These are phyloP conservation scores for Parapristionchus giblindavisi DNA, from an alignment of 2,888 invertebrate species.

Conservation along the genomic window DNA sequence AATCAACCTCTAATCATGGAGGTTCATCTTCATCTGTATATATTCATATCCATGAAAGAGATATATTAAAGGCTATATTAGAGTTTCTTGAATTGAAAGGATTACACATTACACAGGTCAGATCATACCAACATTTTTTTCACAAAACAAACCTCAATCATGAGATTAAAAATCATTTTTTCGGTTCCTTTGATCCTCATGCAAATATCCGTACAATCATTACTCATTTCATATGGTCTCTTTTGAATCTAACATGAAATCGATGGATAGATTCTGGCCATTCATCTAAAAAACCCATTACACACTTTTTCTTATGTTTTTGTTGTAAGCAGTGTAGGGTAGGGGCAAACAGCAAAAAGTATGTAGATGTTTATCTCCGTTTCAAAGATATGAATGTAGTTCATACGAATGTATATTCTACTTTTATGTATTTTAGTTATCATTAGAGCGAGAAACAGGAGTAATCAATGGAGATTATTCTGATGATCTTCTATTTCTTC, in stretches of 20 bases:
- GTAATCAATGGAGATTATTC: conserved; percentile 91
- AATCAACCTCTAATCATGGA: no score
- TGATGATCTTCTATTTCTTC: conserved; percentile 90
- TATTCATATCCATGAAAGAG: conserved; percentile 70
- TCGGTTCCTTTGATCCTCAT: not conserved
- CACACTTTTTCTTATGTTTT: no score
- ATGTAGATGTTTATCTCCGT: no score
- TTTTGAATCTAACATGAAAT: not conserved
- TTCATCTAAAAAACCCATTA: no score
- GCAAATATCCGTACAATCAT: not conserved
- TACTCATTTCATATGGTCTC: not conserved
- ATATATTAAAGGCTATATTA: conserved; percentile 75
- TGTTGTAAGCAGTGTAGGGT: not conserved
- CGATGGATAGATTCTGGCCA: no score
- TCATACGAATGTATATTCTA: no score
- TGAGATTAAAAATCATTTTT: not conserved
- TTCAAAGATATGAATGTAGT: no score
- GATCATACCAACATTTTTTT: conserved; percentile 65
- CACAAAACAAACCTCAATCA: not conserved
- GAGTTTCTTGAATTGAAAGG: conserved; percentile 80
- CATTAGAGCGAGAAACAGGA: conserved; percentile 90
- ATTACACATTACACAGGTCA: conserved; percentile 86
- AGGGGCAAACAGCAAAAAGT: not conserved
- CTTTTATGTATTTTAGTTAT: conserved; percentile 53
- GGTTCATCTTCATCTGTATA: conserved; percentile 43